Evolutionary conservation across 1,140 invertebrate species (phyloP).

Genomic region (Anadara kagoshimensis): DNA sequence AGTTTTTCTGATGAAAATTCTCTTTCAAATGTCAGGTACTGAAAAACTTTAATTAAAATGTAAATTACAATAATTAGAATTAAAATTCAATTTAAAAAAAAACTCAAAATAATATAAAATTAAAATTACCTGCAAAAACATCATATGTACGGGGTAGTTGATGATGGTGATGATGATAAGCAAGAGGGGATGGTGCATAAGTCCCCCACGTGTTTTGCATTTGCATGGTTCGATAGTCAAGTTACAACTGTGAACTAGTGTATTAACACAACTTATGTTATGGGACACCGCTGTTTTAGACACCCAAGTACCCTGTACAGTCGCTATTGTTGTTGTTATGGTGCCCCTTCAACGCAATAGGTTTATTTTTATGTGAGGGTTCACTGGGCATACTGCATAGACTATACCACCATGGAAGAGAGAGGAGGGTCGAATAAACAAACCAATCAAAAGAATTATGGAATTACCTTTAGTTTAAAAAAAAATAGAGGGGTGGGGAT

Average conservation of each 20-base stretch:
- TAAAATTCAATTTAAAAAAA: no score
- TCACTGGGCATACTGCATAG: constrained; percentile 24
- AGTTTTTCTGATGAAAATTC: no score
- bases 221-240: constrained; percentile 36
- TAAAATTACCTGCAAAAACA: constrained; percentile 42
- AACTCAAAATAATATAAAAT: no score
- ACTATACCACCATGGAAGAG: constrained; percentile 9
- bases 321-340: constrained; percentile 24
- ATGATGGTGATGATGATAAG: constrained; percentile 37
- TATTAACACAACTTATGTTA: constrained; percentile 29
- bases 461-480: no score
- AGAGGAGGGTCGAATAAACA: constrained; percentile 23
- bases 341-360: constrained; percentile 36
- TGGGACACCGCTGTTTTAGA: constrained; percentile 34
- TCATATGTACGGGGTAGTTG: constrained; percentile 39
- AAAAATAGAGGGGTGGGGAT: no score
- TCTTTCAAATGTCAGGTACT: no score
- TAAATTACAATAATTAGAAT: no score
- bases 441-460: constrained; percentile 21
- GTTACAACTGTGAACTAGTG: constrained; percentile 20
- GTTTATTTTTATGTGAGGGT: constrained; percentile 40
- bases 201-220: constrained; percentile 45
- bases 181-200: constrained; percentile 36
- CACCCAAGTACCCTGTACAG: constrained; percentile 26
- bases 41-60: no score